Conservation (phyloP, 2,113 vertebrate species). For the Octodon degus region DNA sequence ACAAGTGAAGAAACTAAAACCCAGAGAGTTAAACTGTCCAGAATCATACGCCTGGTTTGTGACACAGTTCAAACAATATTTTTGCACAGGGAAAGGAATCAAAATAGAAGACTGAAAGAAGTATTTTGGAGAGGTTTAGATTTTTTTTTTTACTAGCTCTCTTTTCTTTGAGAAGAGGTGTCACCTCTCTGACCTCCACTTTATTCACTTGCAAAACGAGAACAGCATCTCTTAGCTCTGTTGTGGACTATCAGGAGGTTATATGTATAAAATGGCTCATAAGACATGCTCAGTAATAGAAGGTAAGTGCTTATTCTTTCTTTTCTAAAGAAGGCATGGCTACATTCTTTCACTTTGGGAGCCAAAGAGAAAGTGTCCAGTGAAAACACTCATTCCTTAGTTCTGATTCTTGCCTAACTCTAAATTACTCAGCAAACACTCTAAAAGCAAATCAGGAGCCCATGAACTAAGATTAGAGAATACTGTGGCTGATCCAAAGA, state of each 20-base stretch:
- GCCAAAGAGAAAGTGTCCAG: not conserved
- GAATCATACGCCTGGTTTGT: not conserved
- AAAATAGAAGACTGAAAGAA: not conserved
- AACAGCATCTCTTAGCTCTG: not conserved
- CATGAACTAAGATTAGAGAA: not conserved
- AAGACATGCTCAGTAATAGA: not conserved
- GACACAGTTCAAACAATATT: not conserved
- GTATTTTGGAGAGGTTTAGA: not conserved
- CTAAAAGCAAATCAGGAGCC: not conserved
- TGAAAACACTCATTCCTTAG: not conserved
- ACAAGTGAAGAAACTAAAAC: not conserved
- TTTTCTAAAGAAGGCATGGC: not conserved
- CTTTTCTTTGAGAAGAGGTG: not conserved
- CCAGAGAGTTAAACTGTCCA: not conserved
- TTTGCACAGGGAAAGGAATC: not conserved
- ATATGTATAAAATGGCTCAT: not conserved
- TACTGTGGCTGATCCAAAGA: not conserved
- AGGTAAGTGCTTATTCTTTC: not conserved
- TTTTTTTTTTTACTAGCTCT: not conserved
- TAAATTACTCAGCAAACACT: not conserved
- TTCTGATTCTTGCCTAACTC: not conserved
- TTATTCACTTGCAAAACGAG: not conserved
- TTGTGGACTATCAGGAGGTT: not conserved
- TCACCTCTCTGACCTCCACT: not conserved
- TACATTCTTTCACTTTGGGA: not conserved